phyloP scores from a whole-genome alignment of 2,888 invertebrate genomes.

The Lepidochrysops patricia region DNA sequence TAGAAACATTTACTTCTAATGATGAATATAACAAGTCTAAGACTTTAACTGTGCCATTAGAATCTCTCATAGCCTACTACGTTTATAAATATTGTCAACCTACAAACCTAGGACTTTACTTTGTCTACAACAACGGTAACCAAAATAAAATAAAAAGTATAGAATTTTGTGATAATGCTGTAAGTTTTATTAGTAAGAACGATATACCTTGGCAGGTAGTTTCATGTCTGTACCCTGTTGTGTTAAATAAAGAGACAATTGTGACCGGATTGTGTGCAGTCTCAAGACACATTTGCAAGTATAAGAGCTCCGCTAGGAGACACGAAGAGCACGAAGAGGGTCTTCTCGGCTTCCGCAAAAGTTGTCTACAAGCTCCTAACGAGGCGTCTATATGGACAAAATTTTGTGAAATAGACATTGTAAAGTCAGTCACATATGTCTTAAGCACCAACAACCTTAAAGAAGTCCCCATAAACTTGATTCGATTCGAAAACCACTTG shows the following conservation, averaged over 20 bases:
- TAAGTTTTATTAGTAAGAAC: slow-evolving; percentile 37
- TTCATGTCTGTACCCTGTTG: slow-evolving; percentile 77
- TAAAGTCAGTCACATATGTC: slow-evolving; percentile 72
- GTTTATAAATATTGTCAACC: slow-evolving; percentile 75
- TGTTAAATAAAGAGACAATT: slow-evolving; percentile 74
- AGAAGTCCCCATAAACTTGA: slow-evolving; percentile 79
- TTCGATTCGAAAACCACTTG: slow-evolving; percentile 89
- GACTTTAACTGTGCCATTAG: slow-evolving; percentile 57
- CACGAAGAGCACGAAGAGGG: slow-evolving; percentile 53
- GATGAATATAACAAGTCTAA: slow-evolving; percentile 30
- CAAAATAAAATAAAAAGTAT: slow-evolving; percentile 29
- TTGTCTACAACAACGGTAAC: slow-evolving; percentile 42
- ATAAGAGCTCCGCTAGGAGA: slow-evolving; percentile 28
- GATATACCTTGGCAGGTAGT: slow-evolving; percentile 64
- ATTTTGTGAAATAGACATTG: slow-evolving; percentile 91
- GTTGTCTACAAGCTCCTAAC: slow-evolving; percentile 87
- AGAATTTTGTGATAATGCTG: slow-evolving; percentile 40
- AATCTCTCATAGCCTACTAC: slow-evolving; percentile 78
- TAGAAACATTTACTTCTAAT: slow-evolving; percentile 38
- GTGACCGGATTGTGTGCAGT: slow-evolving; percentile 88
- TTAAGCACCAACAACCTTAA: slow-evolving; percentile 30
- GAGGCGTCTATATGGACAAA: slow-evolving; percentile 93
- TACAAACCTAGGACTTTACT: slow-evolving; percentile 49
- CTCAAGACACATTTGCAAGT: slow-evolving; percentile 51
- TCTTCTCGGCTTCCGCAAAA: slow-evolving; percentile 85